A percentile compares a stretch with the other conserved stretches of the same genome.
These are phyloP conservation scores for Chymomyza costata DNA, from an alignment of 1,140 invertebrate species.

Conservation along the genomic window DNA sequence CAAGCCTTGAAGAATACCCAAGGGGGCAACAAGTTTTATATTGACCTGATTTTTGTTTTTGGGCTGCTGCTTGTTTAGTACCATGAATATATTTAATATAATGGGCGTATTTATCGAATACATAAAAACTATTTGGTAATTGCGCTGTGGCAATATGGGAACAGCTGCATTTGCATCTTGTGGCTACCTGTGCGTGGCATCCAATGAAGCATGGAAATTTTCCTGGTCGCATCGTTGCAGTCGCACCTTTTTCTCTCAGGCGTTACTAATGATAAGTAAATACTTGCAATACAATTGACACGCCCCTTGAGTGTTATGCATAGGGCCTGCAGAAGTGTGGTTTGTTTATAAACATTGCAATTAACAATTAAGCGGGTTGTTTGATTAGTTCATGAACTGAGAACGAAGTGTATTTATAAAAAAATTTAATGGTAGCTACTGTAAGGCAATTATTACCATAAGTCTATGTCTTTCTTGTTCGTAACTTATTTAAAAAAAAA, in stretches of 20 bases:
- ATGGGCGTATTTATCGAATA: background rate
- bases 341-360: no score
- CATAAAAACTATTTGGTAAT: no score
- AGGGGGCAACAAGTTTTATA: conserved; percentile 37
- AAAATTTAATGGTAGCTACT: no score
- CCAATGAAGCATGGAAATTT: conserved; percentile 37
- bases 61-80: conserved; percentile 7
- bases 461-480: no score
- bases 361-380: no score
- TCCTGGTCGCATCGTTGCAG: conserved; percentile 23
- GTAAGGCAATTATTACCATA: no score
- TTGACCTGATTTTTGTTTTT: conserved; percentile 19
- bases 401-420: no score
- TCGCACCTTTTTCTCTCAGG: conserved; percentile 37
- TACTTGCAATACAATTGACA: conserved; percentile 34
- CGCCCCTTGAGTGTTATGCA: conserved; percentile 24
- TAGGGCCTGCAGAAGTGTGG: no score
- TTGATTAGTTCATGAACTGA: no score
- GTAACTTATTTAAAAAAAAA: no score
- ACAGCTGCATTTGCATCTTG: no score
- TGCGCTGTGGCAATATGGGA: no score
- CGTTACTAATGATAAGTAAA: conserved; percentile 50
- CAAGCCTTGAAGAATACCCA: conserved; percentile 13
- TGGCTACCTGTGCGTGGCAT: conserved; percentile 26
- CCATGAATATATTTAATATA: conserved; percentile 2